phyloP scores from a whole-genome alignment of 2,113 vertebrate species.

The Eleginops maclovinus region DNA sequence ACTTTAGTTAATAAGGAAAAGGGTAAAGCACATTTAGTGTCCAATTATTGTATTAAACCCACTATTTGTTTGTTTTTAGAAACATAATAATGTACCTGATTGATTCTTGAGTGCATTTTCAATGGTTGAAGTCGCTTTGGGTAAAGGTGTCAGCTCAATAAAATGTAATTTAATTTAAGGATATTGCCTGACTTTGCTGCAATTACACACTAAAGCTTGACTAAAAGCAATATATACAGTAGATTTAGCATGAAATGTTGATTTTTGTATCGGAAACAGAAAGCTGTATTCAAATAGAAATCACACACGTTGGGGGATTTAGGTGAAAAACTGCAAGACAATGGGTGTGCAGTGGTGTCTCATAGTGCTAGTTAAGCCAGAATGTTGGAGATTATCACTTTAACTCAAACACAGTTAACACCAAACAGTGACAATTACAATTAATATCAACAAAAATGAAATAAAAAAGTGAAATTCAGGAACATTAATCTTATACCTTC shows the following conservation, averaged over 20 bases:
- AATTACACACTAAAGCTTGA: not conserved
- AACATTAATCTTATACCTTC: not conserved
- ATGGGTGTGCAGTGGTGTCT: not conserved
- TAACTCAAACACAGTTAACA: conserved; percentile 38
- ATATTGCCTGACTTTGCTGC: conserved; percentile 1
- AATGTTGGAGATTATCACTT: conserved; percentile 55
- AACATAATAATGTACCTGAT: too few relatives aligned
- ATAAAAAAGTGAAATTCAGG: conserved; percentile 20
- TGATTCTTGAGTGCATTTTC: too few relatives aligned
- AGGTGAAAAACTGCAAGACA: not conserved
- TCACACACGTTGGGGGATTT: not conserved
- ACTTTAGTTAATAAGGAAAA: not conserved
- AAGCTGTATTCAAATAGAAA: not conserved
- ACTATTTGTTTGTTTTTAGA: not conserved
- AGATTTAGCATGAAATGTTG: not conserved
- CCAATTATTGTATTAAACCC: not conserved
- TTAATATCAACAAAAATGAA: conserved; percentile 17
- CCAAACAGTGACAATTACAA: conserved; percentile 26
- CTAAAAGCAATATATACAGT: not conserved
- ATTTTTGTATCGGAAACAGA: not conserved
- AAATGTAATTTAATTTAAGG: too few relatives aligned
- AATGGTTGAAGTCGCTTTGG: too few relatives aligned
- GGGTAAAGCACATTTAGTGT: not conserved
- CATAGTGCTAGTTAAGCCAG: not conserved
- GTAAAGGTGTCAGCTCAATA: too few relatives aligned